Evolutionary conservation across 1,140 invertebrate species (phyloP).

Genomic region (Cotesia typhae): DNA sequence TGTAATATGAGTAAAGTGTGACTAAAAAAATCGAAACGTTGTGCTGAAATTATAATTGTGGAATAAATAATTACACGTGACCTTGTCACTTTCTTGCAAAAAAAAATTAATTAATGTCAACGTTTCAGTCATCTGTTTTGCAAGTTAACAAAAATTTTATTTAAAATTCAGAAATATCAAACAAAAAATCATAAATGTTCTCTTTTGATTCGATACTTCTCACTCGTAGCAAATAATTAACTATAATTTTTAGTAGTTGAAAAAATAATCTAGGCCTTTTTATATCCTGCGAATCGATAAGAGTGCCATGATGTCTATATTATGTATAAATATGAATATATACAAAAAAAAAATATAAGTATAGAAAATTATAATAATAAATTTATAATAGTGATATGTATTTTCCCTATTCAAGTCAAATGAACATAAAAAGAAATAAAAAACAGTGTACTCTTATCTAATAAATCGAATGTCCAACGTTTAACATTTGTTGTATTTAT

Average conservation of each 20-base stretch:
- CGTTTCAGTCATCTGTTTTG: too few relatives aligned
- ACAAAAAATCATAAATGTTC: too few relatives aligned
- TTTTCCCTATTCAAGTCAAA: constrained; percentile 38
- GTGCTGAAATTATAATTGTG: too few relatives aligned
- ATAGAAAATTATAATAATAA: constrained; percentile 26
- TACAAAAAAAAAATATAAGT: not conserved
- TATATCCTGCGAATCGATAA: constrained; percentile 30
- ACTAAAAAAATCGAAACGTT: too few relatives aligned
- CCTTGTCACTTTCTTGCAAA: too few relatives aligned
- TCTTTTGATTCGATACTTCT: too few relatives aligned
- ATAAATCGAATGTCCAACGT: constrained; percentile 40
- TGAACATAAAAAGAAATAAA: constrained; percentile 7
- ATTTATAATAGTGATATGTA: constrained; percentile 36
- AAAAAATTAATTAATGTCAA: too few relatives aligned
- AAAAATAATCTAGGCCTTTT: constrained; percentile 29
- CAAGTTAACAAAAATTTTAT: too few relatives aligned
- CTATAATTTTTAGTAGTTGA: not conserved
- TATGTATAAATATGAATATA: not conserved
- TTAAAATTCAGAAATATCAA: too few relatives aligned
- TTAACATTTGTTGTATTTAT: constrained; percentile 1
- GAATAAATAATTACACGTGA: too few relatives aligned
- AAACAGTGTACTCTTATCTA: constrained; percentile 34
- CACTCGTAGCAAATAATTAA: not conserved
- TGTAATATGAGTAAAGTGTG: too few relatives aligned
- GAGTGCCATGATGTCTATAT: constrained; percentile 37